phyloP scores from a whole-genome alignment of 2,797 vertebrate species.

The Anniella stebbinsi region DNA sequence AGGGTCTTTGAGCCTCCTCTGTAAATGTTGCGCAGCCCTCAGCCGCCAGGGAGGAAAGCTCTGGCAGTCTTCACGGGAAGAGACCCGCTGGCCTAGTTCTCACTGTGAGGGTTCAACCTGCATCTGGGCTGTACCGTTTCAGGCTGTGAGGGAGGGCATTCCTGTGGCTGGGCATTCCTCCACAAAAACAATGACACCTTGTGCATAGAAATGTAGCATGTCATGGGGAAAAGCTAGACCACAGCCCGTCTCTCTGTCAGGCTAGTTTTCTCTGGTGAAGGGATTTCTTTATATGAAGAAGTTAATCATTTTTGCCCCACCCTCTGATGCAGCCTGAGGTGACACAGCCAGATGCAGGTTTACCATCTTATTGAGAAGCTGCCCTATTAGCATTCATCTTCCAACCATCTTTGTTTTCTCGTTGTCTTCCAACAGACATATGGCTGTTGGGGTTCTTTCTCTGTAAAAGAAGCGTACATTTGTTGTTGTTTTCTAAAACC shows the following conservation, averaged over 20 bases:
- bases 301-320: background rate
- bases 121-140: background rate
- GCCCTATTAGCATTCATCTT: background rate
- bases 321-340: background rate
- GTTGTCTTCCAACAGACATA: background rate
- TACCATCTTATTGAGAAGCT: background rate
- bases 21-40: background rate
- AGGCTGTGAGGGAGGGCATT: background rate
- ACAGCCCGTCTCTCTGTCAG: background rate
- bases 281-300: background rate
- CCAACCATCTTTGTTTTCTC: background rate
- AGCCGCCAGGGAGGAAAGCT: background rate
- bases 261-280: background rate
- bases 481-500: background rate
- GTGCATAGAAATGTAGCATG: background rate
- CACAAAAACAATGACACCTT: background rate
- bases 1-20: slow-evolving; percentile 41
- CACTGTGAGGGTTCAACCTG: background rate
- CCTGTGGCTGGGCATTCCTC: background rate
- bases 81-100: slow-evolving; percentile 14
- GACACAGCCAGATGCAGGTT: background rate
- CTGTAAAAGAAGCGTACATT: background rate
- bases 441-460: background rate
- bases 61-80: background rate
- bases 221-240: too few species aligned